Evolutionary conservation across 2,113 vertebrate genomes (phyloP).

Genomic region (Rhinolophus sinicus): DNA sequence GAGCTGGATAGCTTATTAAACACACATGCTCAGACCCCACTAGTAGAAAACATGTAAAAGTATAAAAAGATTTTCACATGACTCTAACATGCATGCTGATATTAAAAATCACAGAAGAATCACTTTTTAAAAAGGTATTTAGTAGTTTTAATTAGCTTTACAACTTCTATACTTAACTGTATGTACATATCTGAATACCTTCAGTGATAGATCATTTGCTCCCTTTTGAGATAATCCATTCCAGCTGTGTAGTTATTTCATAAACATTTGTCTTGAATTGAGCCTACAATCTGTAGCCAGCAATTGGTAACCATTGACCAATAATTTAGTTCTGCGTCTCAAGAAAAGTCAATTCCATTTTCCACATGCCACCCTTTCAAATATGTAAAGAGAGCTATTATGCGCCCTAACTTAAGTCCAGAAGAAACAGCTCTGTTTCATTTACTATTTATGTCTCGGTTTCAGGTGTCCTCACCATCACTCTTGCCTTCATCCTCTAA

Average conservation of each 20-base stretch:
- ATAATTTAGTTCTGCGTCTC: background rate
- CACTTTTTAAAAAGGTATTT: background rate
- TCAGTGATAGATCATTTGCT: background rate
- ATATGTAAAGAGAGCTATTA: background rate
- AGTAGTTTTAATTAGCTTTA: constrained; percentile 7
- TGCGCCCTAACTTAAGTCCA: background rate
- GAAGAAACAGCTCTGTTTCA: background rate
- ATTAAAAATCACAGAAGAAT: constrained; percentile 34
- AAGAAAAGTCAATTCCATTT: background rate
- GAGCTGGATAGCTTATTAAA: background rate
- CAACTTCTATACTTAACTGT: background rate
- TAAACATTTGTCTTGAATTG: background rate
- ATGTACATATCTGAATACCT: background rate
- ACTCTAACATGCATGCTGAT: background rate
- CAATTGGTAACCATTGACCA: background rate
- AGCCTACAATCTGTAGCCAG: background rate
- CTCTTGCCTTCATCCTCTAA: background rate
- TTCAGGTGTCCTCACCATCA: background rate
- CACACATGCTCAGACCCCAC: background rate
- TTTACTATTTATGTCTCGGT: background rate
- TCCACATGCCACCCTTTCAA: background rate
- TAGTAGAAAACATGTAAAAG: background rate
- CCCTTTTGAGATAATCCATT: background rate
- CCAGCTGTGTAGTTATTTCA: background rate
- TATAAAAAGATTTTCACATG: background rate